Conservation (phyloP, 35 echinoderm and acorn worm genomes). For the Apostichopus californicus region DNA sequence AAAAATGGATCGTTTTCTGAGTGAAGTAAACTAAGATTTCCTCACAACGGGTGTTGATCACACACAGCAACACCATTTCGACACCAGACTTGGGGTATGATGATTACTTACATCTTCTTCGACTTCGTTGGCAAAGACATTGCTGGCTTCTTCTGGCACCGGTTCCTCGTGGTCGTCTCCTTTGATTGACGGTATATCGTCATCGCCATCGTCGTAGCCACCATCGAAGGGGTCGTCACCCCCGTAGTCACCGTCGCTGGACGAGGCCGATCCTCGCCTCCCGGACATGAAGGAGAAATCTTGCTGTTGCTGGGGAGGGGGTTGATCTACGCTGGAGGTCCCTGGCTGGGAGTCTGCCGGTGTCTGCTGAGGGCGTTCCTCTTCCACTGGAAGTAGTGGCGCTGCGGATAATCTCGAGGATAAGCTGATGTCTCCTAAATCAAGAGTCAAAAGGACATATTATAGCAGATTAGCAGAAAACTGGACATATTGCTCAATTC, state of each 20-base stretch:
- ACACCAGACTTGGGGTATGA: background rate
- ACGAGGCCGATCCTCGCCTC: conserved; percentile 69
- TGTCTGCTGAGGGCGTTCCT: conserved; percentile 17
- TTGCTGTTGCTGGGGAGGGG: conserved; percentile 48
- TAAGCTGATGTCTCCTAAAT: conserved; percentile 25
- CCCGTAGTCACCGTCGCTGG: conserved; percentile 67
- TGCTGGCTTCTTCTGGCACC: conserved; percentile 67
- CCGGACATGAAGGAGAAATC: conserved; percentile 72
- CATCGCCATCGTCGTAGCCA: conserved; percentile 80
- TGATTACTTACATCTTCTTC: conserved; percentile 60
- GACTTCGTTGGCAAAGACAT: conserved; percentile 40
- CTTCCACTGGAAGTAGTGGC: conserved; percentile 31
- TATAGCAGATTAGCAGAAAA: too few species aligned
- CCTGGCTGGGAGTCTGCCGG: conserved; percentile 57
- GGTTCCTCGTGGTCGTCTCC: conserved; percentile 75
- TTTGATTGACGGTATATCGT: conserved; percentile 83
- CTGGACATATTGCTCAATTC: too few species aligned
- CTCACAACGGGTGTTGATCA: too few species aligned
- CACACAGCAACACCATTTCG: too few species aligned
- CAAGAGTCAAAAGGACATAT: too few species aligned
- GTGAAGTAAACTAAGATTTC: too few species aligned
- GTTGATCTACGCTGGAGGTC: conserved; percentile 40
- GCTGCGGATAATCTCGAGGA: conserved; percentile 34
- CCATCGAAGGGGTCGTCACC: conserved; percentile 72
- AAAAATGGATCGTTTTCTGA: too few species aligned